Base-by-base conservation (phyloP, 2,113 vertebrate species). In the Barbus barbus region DNA sequence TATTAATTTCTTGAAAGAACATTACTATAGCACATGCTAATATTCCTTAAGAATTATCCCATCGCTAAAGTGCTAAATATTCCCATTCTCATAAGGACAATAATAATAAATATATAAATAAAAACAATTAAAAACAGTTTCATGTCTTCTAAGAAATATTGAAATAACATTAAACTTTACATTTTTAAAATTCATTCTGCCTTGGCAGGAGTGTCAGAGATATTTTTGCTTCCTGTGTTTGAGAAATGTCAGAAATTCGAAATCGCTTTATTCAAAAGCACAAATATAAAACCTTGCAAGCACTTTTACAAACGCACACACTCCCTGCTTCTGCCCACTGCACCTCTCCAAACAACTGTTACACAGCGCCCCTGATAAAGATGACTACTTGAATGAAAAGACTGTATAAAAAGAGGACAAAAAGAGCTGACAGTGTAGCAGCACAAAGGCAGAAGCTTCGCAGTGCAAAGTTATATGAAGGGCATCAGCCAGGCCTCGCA, bases 401-500 rank as follows among this genome's bases (percentile, higher is more conserved):
- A 75, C 22, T 9, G 73, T 65, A 58, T 36, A 82, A 85, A 75
- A 79, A 83, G 71, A 78, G 82, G 44, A 71, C 56, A 78, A 74
- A 84, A 84, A 71, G 83, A 26, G 48, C 74, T 78, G 77, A 87
- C 78, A 86, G 71, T 63, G 79, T 71, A 65, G 73, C 78, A 95
- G 94, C 95, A 96, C 94, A 96, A 96, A 97, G 96, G 96, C 95
- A 93, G 95, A 94, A 94, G 94, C 95, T 95, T 95, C 96, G 94
- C 96, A 92, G 96, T 94, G 95, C 97, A 99, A 99, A 99, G 98
- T 99, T 99, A 99, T 98, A 96, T 99, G 98, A 99, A 99, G 98
- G 98, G 96, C 98, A 99, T 98, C 97, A 97, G 97, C 96, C 97
- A 98, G 97, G 97, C 97, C 96, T 95, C 95, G 96, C 96, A 95